Conservation (phyloP, 2,888 invertebrate species). For the Hoplodrina blanda region DNA sequence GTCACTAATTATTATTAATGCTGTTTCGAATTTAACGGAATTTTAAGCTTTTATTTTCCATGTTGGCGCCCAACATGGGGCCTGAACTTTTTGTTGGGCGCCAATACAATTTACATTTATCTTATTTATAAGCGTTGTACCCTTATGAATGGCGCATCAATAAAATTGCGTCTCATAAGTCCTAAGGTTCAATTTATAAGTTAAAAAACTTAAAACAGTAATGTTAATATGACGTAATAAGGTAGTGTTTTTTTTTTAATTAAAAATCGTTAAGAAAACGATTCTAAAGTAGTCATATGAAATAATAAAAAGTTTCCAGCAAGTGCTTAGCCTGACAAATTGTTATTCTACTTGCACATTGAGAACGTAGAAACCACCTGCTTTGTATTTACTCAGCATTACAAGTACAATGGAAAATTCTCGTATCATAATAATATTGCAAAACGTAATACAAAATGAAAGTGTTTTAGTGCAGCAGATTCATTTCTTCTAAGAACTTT, state of each 20-base stretch:
- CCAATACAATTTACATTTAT: slow-evolving; percentile 9
- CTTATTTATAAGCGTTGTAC: background rate
- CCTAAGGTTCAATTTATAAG: background rate
- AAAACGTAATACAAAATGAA: slow-evolving; percentile 79
- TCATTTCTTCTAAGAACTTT: slow-evolving; percentile 86
- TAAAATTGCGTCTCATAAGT: background rate
- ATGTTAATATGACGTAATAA: background rate
- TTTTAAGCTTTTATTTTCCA: background rate
- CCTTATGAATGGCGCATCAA: too few species aligned
- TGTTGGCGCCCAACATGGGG: slow-evolving; percentile 22
- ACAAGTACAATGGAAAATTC: slow-evolving; percentile 55
- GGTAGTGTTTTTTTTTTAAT: background rate
- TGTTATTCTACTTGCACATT: slow-evolving; percentile 41
- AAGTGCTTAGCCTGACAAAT: slow-evolving; percentile 47
- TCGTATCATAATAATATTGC: slow-evolving; percentile 58
- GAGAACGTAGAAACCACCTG: slow-evolving; percentile 45
- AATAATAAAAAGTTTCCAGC: slow-evolving; percentile 38
- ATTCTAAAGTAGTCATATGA: background rate
- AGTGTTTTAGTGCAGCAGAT: slow-evolving; percentile 85
- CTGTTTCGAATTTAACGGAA: slow-evolving; percentile 8
- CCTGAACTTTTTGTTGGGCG: slow-evolving; percentile 29
- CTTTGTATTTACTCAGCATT: slow-evolving; percentile 44
- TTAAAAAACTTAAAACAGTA: background rate
- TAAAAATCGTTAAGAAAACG: background rate
- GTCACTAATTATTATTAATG: slow-evolving; percentile 41